Evolutionary conservation across 2,888 invertebrate species (phyloP).

Genomic region (Gastrophysa polygoni): DNA sequence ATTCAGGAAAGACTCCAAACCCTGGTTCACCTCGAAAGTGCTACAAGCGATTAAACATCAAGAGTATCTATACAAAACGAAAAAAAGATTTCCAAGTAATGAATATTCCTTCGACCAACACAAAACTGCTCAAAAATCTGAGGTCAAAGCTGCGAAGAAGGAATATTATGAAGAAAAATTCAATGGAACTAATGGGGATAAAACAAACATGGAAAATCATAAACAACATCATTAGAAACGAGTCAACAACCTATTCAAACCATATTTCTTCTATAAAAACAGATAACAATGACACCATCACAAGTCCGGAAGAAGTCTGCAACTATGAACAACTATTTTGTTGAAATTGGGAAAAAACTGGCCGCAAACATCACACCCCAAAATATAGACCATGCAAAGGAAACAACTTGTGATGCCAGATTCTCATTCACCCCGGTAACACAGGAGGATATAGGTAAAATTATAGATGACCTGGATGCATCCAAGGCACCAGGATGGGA

Average conservation of each 20-base stretch:
- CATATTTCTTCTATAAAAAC: background rate
- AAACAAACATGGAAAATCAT: constrained; percentile 3
- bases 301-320: background rate
- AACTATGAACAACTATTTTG: too few species aligned
- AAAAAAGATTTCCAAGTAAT: too few species aligned
- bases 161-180: background rate
- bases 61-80: too few species aligned
- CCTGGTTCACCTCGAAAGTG: too few species aligned
- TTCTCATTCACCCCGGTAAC: constrained; percentile 3
- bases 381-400: too few species aligned
- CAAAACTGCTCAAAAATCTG: too few species aligned
- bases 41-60: too few species aligned
- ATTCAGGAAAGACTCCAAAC: too few species aligned
- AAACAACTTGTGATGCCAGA: too few species aligned
- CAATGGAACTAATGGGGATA: background rate
- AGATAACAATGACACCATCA: constrained; percentile 6
- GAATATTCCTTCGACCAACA: too few species aligned
- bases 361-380: too few species aligned
- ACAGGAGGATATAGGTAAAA: constrained; percentile 1
- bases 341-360: too few species aligned
- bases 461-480: constrained; percentile 3
- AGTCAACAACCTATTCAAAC: constrained; percentile 2
- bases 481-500: constrained; percentile 8
- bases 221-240: constrained; percentile 3
- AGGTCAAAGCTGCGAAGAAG: background rate